phyloP scores from a whole-genome alignment of 53 echinoderm and acorn worm genomes.

The Holothuria leucospilota region DNA sequence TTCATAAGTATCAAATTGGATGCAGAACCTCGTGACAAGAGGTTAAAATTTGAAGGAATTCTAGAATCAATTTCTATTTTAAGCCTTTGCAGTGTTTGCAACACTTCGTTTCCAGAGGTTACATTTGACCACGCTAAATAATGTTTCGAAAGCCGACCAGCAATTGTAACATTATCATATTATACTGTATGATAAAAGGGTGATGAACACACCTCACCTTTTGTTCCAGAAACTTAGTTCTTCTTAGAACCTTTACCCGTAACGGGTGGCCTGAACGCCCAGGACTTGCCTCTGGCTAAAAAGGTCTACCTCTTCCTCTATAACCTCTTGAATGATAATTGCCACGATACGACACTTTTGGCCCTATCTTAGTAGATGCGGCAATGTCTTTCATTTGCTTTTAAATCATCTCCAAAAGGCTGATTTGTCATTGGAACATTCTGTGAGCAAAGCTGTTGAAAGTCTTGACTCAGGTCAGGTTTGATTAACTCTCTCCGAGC shows the following conservation, averaged over 20 bases:
- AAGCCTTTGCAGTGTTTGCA: too few relatives aligned
- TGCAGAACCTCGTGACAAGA: too few relatives aligned
- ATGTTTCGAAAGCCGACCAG: too few relatives aligned
- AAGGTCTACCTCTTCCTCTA: not conserved
- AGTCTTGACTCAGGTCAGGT: too few relatives aligned
- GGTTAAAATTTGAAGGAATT: too few relatives aligned
- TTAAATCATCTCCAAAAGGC: conserved; percentile 22
- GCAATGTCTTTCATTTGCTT: conserved; percentile 20
- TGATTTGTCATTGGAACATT: conserved; percentile 11
- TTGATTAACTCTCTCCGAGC: conserved; percentile 1
- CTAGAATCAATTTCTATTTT: too few relatives aligned
- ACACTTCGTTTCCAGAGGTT: too few relatives aligned
- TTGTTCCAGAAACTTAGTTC: not conserved
- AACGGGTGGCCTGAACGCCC: not conserved
- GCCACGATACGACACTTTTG: conserved; percentile 5
- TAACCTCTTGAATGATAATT: not conserved
- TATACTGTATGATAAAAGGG: too few relatives aligned
- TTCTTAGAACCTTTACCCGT: not conserved
- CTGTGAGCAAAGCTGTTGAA: too few relatives aligned
- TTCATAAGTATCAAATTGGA: too few relatives aligned
- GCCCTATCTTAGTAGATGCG: not conserved
- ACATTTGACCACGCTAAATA: too few relatives aligned
- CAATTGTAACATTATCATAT: too few relatives aligned
- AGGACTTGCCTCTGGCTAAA: not conserved
- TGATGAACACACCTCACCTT: not conserved